These are phyloP conservation scores for Hypercompe scribonia DNA, from an alignment of 2,888 invertebrate species.

Conservation along the genomic window DNA sequence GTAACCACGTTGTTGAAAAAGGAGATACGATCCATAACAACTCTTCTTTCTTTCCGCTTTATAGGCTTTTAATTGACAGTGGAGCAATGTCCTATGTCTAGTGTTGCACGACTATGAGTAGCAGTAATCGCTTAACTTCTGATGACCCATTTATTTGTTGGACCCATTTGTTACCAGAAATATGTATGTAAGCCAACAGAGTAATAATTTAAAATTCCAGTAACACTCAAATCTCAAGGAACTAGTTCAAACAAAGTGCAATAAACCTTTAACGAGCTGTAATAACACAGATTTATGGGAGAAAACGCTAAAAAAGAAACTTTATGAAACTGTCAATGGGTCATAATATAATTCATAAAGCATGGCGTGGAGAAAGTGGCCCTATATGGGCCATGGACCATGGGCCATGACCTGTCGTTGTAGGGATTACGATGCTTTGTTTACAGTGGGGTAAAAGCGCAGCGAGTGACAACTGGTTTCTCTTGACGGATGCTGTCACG, in stretches of 20 bases:
- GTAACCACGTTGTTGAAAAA: too few relatives aligned
- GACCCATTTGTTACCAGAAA: too few relatives aligned
- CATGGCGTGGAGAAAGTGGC: conserved; percentile 47
- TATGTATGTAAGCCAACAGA: too few relatives aligned
- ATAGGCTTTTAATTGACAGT: too few relatives aligned
- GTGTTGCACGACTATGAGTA: too few relatives aligned
- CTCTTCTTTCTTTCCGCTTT: too few relatives aligned
- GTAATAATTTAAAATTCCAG: neutral
- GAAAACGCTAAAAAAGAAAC: conserved; percentile 38
- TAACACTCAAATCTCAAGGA: neutral
- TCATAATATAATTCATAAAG: conserved; percentile 43
- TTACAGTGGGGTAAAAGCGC: conserved; percentile 15
- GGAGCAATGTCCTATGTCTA: too few relatives aligned
- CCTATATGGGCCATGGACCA: conserved; percentile 1
- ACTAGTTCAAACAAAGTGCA: conserved; percentile 7
- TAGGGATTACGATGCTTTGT: conserved; percentile 34
- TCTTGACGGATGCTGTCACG: conserved; percentile 2
- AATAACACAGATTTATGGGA: conserved; percentile 32
- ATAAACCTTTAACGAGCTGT: conserved; percentile 16
- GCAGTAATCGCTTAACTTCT: too few relatives aligned
- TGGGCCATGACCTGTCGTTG: conserved; percentile 23
- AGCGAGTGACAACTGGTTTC: conserved; percentile 11
- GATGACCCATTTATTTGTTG: too few relatives aligned
- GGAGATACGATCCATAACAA: too few relatives aligned
- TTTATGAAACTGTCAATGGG: conserved; percentile 35